Evolutionary conservation across 1,140 invertebrate species (phyloP), one percentile per base, ranked within the genome.

Genomic region (Drosophila novamexicana): DNA sequence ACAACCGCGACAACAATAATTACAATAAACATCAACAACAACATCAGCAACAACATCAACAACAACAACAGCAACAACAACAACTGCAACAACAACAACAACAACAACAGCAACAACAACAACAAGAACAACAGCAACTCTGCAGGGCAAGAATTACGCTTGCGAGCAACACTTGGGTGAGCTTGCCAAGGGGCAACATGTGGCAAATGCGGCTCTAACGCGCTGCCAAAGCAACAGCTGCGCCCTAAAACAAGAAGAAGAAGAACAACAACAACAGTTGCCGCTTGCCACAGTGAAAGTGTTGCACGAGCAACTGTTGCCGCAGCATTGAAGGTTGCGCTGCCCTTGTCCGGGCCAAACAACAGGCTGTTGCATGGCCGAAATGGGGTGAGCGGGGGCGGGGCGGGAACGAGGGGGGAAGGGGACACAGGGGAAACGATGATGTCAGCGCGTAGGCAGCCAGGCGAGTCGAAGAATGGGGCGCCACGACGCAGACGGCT

Each of bases 111-210:
- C 22, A 29, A 29, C 22, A 29, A 5, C 22, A 29, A 5, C 3
- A 29, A 29, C 29, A 32, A 14, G 9, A 59, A 1, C 14, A 29
- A 29, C 39, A 6, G 5, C n/a, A 39, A 37, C 61, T 62, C 36
- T 52, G 57, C 50, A 78, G 53, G 29, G 36, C 59, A 47, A 56
- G n/a, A 37, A 34, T 34, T 34, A 4, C 14, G 7, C 39, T 2
- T 39, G 22, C 34, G 32, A 36, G 42, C 75, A 79, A 53, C 62
- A 68, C 61, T 59, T 71, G 61, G 67, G 63, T 44, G 37, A 12
- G 53, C 58, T 64, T 42, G 36, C 22, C 65, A 50, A 42, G 56
- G 12, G 22, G 67, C 77, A 70, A 63, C 52, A 16, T 5, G 50
- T 8, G 7, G 4, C 37, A 29, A 40, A 56, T 16, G 53, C 32